phyloP scores from a whole-genome alignment of 2,113 vertebrate species.

The Balaenoptera acutorostrata region DNA sequence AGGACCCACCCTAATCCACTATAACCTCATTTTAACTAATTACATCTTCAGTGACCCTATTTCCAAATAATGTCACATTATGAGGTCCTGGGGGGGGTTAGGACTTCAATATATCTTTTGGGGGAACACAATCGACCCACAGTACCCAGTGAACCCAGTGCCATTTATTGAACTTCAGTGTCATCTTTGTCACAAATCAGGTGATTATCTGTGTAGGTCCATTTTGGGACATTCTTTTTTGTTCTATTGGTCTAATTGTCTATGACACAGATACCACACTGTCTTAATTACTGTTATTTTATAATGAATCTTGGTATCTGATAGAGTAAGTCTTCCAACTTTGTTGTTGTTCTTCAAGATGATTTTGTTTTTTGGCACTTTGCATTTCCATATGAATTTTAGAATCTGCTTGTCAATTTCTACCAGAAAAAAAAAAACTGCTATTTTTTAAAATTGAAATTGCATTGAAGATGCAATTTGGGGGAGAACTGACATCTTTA shows the following conservation, averaged over 20 bases:
- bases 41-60: background rate
- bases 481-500: background rate
- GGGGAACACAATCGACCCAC: background rate
- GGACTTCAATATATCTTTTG: background rate
- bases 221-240: background rate
- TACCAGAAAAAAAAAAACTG: background rate
- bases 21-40: background rate
- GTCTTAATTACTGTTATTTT: background rate
- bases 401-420: background rate
- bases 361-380: background rate
- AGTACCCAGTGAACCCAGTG: background rate
- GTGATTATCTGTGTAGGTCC: background rate
- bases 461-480: background rate
- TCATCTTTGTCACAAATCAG: background rate
- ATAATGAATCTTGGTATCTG: background rate
- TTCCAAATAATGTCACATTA: background rate
- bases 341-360: background rate
- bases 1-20: background rate
- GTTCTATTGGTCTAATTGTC: background rate
- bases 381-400: slow-evolving; percentile 15
- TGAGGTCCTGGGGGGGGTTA: background rate
- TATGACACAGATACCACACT: background rate
- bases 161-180: background rate
- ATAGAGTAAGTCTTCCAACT: background rate
- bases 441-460: background rate